Base-by-base conservation (phyloP, 2,888 invertebrate species). In the Rapana venosa region DNA sequence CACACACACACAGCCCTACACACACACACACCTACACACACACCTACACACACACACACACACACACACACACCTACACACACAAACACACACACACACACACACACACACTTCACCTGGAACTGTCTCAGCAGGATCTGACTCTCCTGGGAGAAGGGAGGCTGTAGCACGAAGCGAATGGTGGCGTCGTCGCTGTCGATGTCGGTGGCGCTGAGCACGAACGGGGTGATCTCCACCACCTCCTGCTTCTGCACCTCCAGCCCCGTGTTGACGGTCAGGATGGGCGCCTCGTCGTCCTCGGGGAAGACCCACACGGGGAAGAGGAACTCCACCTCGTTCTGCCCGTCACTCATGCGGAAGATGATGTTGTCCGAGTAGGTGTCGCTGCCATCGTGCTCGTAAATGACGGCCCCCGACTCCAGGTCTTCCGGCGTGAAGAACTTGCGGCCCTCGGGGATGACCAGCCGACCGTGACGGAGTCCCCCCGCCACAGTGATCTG, bases 321-420 rank as follows among this genome's bases (percentile, higher is more conserved):
- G 8, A 96, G 93, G 91, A 96, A 96, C 90, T 96, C 95, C 5
- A 96, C 95, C 85, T 89, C 92, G 91, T 95, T 90, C 77, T 93
- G 90, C 6, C 95, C 96, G 90, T 96, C 96, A 26, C 94, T 94
- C 94, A 96, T 94, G 61, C 94, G 93, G 90, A 96, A 96, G 32
- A 96, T 94, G 89, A 96, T 95, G 91, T 96, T 96, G 92, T 96
- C 96, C 91, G 95, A 95, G 92, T 93, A 94, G 11, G 96, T 95
- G 90, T 96, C 96, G 36, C 94, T 94, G 79, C 95, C 95, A 91
- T 96, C 96, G 92, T 96, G 96, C 70, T 95, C 94, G 92, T 96
- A 96, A n/a, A 94, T 92, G 8, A 96, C 93, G 11, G 91, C 88
- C 0, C 96, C 96, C 1, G 93, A 92, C 87, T 94, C 93, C 32